Percentiles rank a stretch among this genome's conserved stretches.
These are phyloP conservation scores for Octopus sinensis DNA, from an alignment of 1,140 invertebrate species.

Conservation along the genomic window DNA sequence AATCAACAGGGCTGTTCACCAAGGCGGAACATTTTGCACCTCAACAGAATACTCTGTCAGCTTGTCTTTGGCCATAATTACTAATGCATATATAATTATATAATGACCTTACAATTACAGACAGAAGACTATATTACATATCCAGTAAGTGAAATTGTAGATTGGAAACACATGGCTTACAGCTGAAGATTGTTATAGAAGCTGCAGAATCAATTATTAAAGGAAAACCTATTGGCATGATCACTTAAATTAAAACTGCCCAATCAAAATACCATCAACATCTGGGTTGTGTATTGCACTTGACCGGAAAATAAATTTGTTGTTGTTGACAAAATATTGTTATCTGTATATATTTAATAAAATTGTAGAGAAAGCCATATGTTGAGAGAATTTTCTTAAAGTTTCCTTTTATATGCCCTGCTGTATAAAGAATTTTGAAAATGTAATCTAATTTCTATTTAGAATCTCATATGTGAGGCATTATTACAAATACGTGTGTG, in stretches of 20 bases:
- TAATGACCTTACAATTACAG: slow-evolving; percentile 7
- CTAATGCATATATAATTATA: slow-evolving; percentile 13
- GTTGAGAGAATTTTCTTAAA: no score
- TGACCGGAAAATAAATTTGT: neutral
- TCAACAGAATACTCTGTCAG: slow-evolving; percentile 3
- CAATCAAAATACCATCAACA: neutral
- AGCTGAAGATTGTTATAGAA: neutral
- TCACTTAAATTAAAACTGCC: neutral
- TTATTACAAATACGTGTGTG: no score
- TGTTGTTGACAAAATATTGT: no score
- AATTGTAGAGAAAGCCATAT: no score
- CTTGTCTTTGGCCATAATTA: slow-evolving; percentile 4
- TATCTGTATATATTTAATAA: no score
- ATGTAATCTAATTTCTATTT: no score
- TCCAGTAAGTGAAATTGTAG: neutral
- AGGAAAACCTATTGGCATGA: neutral
- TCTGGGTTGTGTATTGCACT: neutral
- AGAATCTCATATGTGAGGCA: no score
- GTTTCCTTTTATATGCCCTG: no score
- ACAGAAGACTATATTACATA: neutral
- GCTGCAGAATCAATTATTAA: neutral
- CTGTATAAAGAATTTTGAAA: no score
- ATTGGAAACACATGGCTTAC: neutral
- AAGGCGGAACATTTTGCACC: slow-evolving; percentile 6
- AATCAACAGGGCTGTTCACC: neutral